Evolutionary conservation across 2,113 vertebrate species (phyloP).

Genomic region (Suncus etruscus): DNA sequence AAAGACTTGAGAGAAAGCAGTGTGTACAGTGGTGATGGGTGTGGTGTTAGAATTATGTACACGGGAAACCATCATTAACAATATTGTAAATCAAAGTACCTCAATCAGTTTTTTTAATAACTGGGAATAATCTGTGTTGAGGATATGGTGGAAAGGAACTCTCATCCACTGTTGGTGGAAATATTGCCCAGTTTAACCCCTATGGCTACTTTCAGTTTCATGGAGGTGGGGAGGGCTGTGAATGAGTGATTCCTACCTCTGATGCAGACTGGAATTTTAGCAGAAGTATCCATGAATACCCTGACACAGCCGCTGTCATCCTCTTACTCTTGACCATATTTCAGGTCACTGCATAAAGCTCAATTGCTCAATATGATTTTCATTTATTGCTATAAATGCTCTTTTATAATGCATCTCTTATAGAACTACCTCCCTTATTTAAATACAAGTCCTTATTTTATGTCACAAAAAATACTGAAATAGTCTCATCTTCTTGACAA

Average conservation of each 20-base stretch:
- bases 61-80: too few relatives aligned
- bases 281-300: background rate
- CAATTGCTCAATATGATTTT: background rate
- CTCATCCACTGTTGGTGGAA: too few relatives aligned
- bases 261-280: background rate
- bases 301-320: background rate
- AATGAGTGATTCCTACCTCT: background rate
- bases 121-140: too few relatives aligned
- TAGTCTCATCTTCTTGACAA: background rate
- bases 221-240: background rate
- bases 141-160: too few relatives aligned
- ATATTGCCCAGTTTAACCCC: too few relatives aligned
- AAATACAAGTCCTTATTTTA: conserved; percentile 28
- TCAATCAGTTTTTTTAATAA: too few relatives aligned
- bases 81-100: too few relatives aligned
- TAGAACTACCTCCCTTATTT: background rate
- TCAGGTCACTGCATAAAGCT: conserved; percentile 10
- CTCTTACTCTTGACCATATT: background rate
- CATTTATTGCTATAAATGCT: background rate
- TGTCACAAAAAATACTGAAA: background rate
- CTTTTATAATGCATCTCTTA: background rate
- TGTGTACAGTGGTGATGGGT: too few relatives aligned
- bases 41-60: too few relatives aligned
- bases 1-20: too few relatives aligned
- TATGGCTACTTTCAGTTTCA: too few relatives aligned